phyloP scores from a whole-genome alignment of 1,140 invertebrate species.

The Stenopsyche tienmushanensis region DNA sequence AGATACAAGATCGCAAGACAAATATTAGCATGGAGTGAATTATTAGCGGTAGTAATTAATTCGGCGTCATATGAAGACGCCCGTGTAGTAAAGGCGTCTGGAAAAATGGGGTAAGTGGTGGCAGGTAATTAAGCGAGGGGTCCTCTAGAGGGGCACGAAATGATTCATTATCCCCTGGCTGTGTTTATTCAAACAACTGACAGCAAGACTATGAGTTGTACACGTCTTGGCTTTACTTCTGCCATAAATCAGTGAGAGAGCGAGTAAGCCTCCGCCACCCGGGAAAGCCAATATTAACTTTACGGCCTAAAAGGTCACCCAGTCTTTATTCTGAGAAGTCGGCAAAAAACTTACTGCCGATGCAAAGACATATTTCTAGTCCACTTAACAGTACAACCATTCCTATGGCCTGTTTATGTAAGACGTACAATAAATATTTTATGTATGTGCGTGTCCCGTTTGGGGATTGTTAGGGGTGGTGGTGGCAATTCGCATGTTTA shows the following conservation, averaged over 20 bases:
- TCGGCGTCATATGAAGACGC: too few relatives aligned
- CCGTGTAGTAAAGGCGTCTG: neutral
- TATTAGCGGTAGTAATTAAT: too few relatives aligned
- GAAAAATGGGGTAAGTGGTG: neutral
- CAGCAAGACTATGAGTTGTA: conserved; percentile 1
- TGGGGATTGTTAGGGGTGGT: too few relatives aligned
- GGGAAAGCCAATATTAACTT: conserved; percentile 2
- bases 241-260: neutral
- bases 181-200: conserved; percentile 8
- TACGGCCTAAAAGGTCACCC: neutral
- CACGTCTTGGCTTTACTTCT: conserved; percentile 2
- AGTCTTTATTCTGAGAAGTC: too few relatives aligned
- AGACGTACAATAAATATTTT: too few relatives aligned
- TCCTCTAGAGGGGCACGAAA: neutral
- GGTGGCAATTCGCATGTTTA: too few relatives aligned
- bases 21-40: too few relatives aligned
- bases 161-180: conserved; percentile 5
- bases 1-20: too few relatives aligned
- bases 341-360: conserved; percentile 13
- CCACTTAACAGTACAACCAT: neutral
- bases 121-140: conserved; percentile 1
- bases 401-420: too few relatives aligned
- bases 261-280: neutral
- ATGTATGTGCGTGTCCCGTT: too few relatives aligned
- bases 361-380: neutral